A percentile compares a stretch with the other conserved stretches of the same genome.
Evolutionary conservation across 2,797 vertebrate genomes (phyloP).

Genomic region (Synanceia verrucosa): DNA sequence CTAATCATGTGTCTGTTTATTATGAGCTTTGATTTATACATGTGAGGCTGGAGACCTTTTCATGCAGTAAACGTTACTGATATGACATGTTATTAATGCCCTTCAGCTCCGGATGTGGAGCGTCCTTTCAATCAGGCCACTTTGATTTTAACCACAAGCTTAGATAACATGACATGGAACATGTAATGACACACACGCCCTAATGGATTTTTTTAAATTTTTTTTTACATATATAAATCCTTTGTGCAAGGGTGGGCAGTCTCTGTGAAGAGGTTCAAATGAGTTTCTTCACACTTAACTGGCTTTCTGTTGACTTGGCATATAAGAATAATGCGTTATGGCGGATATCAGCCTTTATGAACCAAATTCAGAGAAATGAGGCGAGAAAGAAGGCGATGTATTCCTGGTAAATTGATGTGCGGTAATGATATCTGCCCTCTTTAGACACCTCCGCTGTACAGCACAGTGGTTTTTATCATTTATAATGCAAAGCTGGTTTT

Average conservation of each 20-base stretch:
- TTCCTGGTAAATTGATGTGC: slow-evolving; percentile 57
- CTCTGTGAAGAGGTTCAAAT: slow-evolving; percentile 44
- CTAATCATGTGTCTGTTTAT: background rate
- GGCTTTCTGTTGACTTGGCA: slow-evolving; percentile 50
- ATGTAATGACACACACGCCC: slow-evolving; percentile 25
- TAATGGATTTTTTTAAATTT: slow-evolving; percentile 47
- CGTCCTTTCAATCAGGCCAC: background rate
- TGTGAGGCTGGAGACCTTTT: background rate
- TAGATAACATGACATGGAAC: slow-evolving; percentile 32
- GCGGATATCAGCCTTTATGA: slow-evolving; percentile 44
- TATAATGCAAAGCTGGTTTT: background rate
- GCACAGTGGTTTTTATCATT: slow-evolving; percentile 1
- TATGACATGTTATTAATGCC: slow-evolving; percentile 10
- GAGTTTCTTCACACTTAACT: slow-evolving; percentile 61
- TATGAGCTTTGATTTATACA: slow-evolving; percentile 10
- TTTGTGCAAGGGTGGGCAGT: slow-evolving; percentile 28
- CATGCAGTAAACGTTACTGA: background rate
- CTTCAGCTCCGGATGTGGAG: background rate
- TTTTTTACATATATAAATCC: slow-evolving; percentile 29
- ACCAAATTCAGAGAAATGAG: slow-evolving; percentile 50
- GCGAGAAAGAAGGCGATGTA: slow-evolving; percentile 30
- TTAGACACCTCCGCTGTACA: slow-evolving; percentile 18
- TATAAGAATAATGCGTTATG: slow-evolving; percentile 54
- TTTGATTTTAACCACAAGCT: slow-evolving; percentile 12
- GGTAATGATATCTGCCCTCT: slow-evolving; percentile 35